Conservation (phyloP, 92 coral and sea anemone genomes). For the Siderastrea radians region DNA sequence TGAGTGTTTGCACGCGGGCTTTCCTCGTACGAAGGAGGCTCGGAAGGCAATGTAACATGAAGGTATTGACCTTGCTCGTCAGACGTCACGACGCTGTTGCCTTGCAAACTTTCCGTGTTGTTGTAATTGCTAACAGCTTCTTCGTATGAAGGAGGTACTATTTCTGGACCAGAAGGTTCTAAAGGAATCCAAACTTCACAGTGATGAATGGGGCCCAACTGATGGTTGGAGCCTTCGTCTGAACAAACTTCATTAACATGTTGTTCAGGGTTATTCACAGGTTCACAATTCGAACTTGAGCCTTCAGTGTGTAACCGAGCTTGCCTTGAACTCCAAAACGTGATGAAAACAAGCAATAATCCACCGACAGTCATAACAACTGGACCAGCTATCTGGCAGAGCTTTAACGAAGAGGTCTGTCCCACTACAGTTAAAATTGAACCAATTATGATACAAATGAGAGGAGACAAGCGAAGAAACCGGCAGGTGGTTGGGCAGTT, state of each 20-base stretch:
- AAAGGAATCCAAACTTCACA: not conserved
- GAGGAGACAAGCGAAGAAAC: too few relatives aligned
- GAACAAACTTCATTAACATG: not conserved
- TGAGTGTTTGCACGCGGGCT: not conserved
- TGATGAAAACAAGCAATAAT: too few relatives aligned
- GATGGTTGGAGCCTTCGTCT: not conserved
- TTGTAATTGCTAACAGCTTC: not conserved
- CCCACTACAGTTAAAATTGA: too few relatives aligned
- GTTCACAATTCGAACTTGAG: not conserved
- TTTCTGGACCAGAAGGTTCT: not conserved
- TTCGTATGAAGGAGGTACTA: constrained; percentile 25
- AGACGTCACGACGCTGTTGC: not conserved
- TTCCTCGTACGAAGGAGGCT: not conserved
- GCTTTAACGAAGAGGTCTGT: too few relatives aligned
- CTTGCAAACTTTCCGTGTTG: not conserved
- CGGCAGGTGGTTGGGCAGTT: too few relatives aligned
- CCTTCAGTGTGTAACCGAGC: not conserved
- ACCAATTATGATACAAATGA: too few relatives aligned
- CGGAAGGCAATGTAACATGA: not conserved
- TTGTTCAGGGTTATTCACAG: not conserved
- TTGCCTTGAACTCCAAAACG: too few relatives aligned
- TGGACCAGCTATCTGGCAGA: too few relatives aligned
- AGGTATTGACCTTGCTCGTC: not conserved
- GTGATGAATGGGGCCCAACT: constrained; percentile 26
- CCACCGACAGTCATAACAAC: too few relatives aligned